phyloP scores from a whole-genome alignment of 2,113 vertebrate species.

The Cinclus mexicanus region DNA sequence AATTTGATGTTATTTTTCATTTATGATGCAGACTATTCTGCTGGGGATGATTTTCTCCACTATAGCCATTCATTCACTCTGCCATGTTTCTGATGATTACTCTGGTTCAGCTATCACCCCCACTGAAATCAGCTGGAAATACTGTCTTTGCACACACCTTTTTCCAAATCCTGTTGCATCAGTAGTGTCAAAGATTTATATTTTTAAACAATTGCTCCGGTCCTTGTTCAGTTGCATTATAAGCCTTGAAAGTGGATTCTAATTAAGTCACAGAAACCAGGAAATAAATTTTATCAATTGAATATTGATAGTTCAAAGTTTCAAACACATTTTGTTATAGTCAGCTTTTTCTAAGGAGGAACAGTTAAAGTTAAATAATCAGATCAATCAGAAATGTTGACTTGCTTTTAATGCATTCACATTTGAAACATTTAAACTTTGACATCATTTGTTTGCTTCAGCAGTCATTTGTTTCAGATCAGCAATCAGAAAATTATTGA shows the following conservation, averaged over 20 bases:
- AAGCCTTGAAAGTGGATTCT: neutral
- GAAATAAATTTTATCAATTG: neutral
- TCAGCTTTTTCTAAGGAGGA: neutral
- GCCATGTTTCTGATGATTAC: neutral
- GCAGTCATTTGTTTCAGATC: neutral
- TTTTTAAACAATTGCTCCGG: neutral
- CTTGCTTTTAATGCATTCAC: neutral
- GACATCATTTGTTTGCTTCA: neutral
- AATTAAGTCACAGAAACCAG: neutral
- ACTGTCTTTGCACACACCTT: neutral
- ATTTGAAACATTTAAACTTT: neutral
- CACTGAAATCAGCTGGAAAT: neutral
- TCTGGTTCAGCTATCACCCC: neutral
- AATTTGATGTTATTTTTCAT: neutral
- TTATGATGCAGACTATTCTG: neutral
- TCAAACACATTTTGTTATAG: neutral
- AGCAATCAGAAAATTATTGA: conserved; percentile 59
- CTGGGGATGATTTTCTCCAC: neutral
- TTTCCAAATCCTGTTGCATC: neutral
- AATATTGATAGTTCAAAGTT: neutral
- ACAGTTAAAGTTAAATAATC: neutral
- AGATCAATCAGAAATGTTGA: conserved; percentile 22
- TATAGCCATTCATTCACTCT: neutral
- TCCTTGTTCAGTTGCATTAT: neutral
- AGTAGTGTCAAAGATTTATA: neutral